These are phyloP conservation scores for Lipophrys pholis DNA, from an alignment of 2,113 vertebrate genomes.

Conservation along the genomic window DNA sequence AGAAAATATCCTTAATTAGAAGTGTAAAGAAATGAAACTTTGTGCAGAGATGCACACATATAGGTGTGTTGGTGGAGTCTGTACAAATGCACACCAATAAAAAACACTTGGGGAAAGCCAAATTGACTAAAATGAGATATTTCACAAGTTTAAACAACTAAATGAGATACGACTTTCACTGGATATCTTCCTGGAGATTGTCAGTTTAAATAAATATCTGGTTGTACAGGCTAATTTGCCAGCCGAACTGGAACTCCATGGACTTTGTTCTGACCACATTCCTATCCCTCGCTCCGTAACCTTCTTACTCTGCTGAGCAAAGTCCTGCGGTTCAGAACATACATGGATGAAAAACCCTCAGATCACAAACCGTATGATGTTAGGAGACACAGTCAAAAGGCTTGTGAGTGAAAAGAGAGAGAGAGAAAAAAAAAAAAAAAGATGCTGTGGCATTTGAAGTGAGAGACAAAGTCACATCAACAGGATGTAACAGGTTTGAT, in stretches of 20 bases:
- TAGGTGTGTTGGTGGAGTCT: no score
- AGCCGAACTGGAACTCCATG: not conserved
- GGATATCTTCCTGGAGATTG: no score
- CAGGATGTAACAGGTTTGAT: constrained; percentile 3
- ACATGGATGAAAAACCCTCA: constrained; percentile 13
- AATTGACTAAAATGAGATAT: no score
- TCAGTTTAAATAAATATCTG: no score
- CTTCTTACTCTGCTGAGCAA: no score
- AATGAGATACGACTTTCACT: no score
- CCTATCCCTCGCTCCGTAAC: no score
- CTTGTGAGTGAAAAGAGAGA: not conserved
- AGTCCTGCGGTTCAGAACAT: not conserved
- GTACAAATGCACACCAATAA: no score
- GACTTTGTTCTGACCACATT: not conserved
- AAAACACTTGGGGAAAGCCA: no score
- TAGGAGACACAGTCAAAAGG: not conserved
- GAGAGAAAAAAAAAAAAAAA: not conserved
- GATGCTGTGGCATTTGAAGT: not conserved
- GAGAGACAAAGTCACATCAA: constrained; percentile 9
- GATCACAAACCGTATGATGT: constrained; percentile 24
- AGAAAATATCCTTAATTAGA: not conserved
- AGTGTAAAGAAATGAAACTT: not conserved
- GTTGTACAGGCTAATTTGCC: no score
- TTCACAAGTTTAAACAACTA: no score
- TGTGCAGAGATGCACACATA: not conserved